Percentiles rank a stretch among this genome's conserved stretches.
These are phyloP conservation scores for Argyra leucocephala DNA, from an alignment of 2,888 invertebrate species.

Conservation along the genomic window DNA sequence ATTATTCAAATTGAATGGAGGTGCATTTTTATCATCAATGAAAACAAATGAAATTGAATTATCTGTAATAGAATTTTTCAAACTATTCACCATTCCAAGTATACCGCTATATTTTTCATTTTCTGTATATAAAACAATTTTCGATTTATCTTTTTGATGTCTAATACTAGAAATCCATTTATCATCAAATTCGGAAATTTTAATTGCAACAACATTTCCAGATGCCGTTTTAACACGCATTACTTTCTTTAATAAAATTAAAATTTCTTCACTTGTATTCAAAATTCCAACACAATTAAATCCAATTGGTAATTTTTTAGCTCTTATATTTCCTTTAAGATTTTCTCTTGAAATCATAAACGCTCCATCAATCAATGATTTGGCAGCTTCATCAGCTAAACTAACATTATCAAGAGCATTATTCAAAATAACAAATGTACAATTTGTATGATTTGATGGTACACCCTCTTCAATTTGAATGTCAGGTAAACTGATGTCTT, in stretches of 20 bases:
- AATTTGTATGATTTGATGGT: constrained; percentile 31
- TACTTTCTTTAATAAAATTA: constrained; percentile 23
- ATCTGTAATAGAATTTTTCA: constrained; percentile 67
- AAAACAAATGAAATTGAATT: constrained; percentile 51
- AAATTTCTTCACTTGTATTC: constrained; percentile 21
- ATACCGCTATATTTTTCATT: constrained; percentile 62
- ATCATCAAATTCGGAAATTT: constrained; percentile 25
- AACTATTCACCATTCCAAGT: constrained; percentile 72
- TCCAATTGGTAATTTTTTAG: constrained; percentile 20
- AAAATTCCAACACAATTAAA: constrained; percentile 23
- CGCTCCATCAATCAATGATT: constrained; percentile 47
- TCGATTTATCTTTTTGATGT: constrained; percentile 19
- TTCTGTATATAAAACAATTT: constrained; percentile 54
- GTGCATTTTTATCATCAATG: constrained; percentile 52
- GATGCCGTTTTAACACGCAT: constrained; percentile 2
- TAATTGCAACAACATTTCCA: constrained; percentile 20
- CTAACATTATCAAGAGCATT: constrained; percentile 20
- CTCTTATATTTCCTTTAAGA: constrained; percentile 44
- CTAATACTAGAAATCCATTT: constrained; percentile 28
- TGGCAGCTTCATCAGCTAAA: constrained; percentile 42
- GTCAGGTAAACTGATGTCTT: constrained; percentile 31
- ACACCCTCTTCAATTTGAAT: constrained; percentile 52
- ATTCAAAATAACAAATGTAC: constrained; percentile 25
- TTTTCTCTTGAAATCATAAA: constrained; percentile 51
- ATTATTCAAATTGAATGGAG: constrained; percentile 52